These are phyloP conservation scores for Scelioninae gen. 1 DNA, from an alignment of 2,888 invertebrate genomes.

Conservation along the genomic window DNA sequence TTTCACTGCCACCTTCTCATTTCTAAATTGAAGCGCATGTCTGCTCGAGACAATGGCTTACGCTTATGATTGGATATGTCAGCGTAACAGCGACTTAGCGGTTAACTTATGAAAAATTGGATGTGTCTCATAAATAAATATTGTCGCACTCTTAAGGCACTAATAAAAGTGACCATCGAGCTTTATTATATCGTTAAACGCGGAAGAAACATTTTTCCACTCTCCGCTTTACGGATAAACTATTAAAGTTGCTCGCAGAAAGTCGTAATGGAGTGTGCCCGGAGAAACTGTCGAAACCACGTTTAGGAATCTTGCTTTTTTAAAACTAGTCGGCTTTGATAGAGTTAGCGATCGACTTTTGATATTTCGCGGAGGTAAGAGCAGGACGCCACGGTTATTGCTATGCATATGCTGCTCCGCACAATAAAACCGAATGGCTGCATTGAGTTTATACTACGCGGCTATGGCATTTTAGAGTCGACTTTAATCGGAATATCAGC, in stretches of 20 bases:
- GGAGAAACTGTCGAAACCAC: constrained; percentile 38
- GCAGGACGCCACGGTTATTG: constrained; percentile 80
- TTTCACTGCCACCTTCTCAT: constrained; percentile 36
- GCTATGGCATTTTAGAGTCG: constrained; percentile 78
- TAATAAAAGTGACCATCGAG: constrained; percentile 53
- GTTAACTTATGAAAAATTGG: constrained; percentile 41
- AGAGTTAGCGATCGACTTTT: constrained; percentile 73
- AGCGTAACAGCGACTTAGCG: constrained; percentile 11
- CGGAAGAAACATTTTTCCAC: constrained; percentile 37
- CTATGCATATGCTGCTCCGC: constrained; percentile 80
- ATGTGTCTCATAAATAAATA: constrained; percentile 55
- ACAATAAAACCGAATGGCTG: constrained; percentile 82
- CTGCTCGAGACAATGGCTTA: constrained; percentile 23
- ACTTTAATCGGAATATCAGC: too few relatives aligned
- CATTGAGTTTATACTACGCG: constrained; percentile 70
- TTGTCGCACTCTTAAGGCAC: constrained; percentile 12
- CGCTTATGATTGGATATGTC: constrained; percentile 39
- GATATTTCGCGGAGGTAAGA: constrained; percentile 62
- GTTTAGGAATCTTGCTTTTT: constrained; percentile 31
- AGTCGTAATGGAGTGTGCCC: constrained; percentile 39
- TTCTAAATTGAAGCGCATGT: constrained; percentile 43
- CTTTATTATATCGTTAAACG: constrained; percentile 53
- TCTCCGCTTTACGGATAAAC: constrained; percentile 45
- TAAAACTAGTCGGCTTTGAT: constrained; percentile 66
- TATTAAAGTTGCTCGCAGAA: constrained; percentile 31